phyloP scores from a whole-genome alignment of 2,797 vertebrate genomes.

The Scolopax bukidnonensis region DNA sequence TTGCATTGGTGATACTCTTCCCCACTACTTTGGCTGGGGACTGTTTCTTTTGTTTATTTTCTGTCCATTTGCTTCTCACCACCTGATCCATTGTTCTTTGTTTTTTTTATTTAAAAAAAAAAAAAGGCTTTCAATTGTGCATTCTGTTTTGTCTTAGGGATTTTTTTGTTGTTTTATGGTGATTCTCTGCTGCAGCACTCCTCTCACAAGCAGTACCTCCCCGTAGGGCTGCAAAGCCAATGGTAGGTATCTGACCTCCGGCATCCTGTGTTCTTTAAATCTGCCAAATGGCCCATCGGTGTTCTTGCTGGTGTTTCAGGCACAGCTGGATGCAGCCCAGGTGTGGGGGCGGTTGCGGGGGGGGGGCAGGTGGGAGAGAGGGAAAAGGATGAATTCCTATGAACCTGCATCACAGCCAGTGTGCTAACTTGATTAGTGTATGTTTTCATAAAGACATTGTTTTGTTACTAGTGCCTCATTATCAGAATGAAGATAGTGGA shows the following conservation, averaged over 20 bases:
- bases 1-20: not conserved
- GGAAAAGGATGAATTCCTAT: not conserved
- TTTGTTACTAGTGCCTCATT: not conserved
- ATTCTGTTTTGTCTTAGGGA: not conserved
- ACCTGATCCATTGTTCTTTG: not conserved
- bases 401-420: not conserved
- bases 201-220: not conserved
- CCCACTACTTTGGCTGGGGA: not conserved
- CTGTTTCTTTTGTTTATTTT: not conserved
- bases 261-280: not conserved
- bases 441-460: not conserved
- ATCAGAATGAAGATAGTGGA: not conserved
- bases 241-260: accelerated
- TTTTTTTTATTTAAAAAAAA: not conserved
- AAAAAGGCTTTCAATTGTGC: not conserved
- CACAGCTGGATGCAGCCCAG: not conserved
- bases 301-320: not conserved
- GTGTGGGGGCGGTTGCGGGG: not conserved
- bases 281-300: not conserved
- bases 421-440: not conserved
- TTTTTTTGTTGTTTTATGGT: not conserved
- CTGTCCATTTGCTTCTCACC: not conserved
- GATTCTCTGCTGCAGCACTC: not conserved
- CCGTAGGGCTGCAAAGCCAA: not conserved
- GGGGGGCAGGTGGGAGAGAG: not conserved